Conservation (phyloP, 1,140 invertebrate species). For the Vanessa tameamea region DNA sequence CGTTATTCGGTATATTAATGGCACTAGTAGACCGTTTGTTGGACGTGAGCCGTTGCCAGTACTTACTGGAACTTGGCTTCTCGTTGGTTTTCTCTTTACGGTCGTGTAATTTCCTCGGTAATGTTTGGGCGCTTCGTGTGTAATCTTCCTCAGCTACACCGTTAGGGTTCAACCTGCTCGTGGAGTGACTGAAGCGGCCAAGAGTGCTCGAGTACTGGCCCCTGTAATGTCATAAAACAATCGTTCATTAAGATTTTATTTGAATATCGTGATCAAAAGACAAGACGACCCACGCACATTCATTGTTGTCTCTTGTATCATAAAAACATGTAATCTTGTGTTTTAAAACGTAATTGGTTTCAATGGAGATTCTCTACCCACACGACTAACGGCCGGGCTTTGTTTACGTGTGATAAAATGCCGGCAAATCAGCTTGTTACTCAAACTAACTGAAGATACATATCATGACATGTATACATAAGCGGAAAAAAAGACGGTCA, state of each 20-base stretch:
- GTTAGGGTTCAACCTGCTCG: slow-evolving; percentile 84
- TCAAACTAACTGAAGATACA: slow-evolving; percentile 4
- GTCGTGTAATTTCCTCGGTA: slow-evolving; percentile 86
- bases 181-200: slow-evolving; percentile 90
- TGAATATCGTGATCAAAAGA: slow-evolving; percentile 49
- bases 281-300: slow-evolving; percentile 59
- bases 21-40: slow-evolving; percentile 84
- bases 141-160: slow-evolving; percentile 81
- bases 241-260: slow-evolving; percentile 51
- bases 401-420: slow-evolving; percentile 53
- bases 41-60: slow-evolving; percentile 78
- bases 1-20: slow-evolving; percentile 89
- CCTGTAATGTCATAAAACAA: slow-evolving; percentile 75
- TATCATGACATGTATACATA: slow-evolving; percentile 18
- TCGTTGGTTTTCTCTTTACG: slow-evolving; percentile 77
- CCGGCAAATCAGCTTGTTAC: slow-evolving; percentile 17
- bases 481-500: slow-evolving; percentile 13
- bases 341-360: slow-evolving; percentile 71
- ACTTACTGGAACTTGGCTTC: slow-evolving; percentile 72
- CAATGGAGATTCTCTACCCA: slow-evolving; percentile 70
- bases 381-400: slow-evolving; percentile 62
- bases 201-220: slow-evolving; percentile 84
- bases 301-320: slow-evolving; percentile 66
- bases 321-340: slow-evolving; percentile 69
- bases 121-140: slow-evolving; percentile 86